Evolutionary conservation across 2,797 vertebrate species (phyloP).

Genomic region (Melanotaenia trifasciata): DNA sequence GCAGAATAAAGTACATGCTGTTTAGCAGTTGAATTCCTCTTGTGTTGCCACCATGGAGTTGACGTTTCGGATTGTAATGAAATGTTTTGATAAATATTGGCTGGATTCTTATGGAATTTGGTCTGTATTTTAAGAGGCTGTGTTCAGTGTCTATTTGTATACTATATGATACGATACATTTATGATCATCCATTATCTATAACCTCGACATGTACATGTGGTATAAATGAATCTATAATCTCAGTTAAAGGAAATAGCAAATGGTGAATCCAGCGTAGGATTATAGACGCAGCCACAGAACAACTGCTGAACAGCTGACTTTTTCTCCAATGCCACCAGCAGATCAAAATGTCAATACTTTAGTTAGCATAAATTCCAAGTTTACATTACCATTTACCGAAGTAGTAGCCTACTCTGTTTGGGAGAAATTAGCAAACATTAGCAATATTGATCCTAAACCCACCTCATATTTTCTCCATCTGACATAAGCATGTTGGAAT

Average conservation of each 20-base stretch:
- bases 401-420: neutral
- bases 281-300: too few relatives aligned
- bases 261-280: neutral
- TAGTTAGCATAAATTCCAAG: neutral
- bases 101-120: neutral
- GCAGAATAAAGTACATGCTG: neutral
- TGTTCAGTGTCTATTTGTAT: neutral
- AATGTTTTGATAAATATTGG: neutral
- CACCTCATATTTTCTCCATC: neutral
- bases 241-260: neutral
- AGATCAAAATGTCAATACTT: neutral
- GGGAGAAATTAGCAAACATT: neutral
- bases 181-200: neutral
- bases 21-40: neutral
- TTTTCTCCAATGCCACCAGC: neutral
- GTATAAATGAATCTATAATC: accelerated
- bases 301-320: neutral
- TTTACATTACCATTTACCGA: neutral
- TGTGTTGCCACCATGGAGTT: neutral
- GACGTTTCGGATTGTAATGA: neutral
- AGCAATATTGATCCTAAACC: neutral
- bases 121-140: neutral
- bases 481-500: neutral
- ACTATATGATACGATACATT: neutral
- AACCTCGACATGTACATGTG: neutral